Evolutionary conservation across 2,888 invertebrate genomes (phyloP).

Genomic region (Tetrapedia diversipes): DNA sequence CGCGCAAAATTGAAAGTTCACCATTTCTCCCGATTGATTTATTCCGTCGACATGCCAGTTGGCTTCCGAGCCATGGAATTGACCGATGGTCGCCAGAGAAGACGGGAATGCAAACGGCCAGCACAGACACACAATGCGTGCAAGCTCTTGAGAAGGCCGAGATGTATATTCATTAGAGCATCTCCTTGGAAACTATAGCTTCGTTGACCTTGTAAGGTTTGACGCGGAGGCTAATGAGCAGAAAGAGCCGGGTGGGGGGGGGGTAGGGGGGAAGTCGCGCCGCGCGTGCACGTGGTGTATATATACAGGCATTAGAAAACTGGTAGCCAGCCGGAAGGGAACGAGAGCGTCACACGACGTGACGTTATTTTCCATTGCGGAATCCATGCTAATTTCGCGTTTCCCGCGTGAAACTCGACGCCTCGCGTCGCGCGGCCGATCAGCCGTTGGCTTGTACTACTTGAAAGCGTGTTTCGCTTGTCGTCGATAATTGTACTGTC

Average conservation of each 20-base stretch:
- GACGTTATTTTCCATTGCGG: slow-evolving; percentile 41
- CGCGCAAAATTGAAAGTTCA: background rate
- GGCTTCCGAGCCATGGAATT: background rate
- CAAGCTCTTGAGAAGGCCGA: slow-evolving; percentile 38
- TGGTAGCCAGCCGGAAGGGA: slow-evolving; percentile 39
- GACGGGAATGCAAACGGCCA: slow-evolving; percentile 28
- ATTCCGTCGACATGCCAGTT: slow-evolving; percentile 1
- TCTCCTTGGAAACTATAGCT: slow-evolving; percentile 56
- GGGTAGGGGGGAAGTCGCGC: slow-evolving; percentile 3
- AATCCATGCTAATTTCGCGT: slow-evolving; percentile 5
- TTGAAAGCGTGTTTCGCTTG: background rate
- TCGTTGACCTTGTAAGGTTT: slow-evolving; percentile 45
- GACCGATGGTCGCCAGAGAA: too few relatives aligned
- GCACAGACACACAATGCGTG: slow-evolving; percentile 45
- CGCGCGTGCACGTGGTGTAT: background rate
- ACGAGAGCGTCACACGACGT: slow-evolving; percentile 12
- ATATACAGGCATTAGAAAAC: slow-evolving; percentile 29
- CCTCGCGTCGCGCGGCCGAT: slow-evolving; percentile 1
- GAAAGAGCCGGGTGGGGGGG: too few relatives aligned
- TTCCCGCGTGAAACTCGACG: slow-evolving; percentile 2
- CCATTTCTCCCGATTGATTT: background rate
- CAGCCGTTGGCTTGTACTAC: background rate
- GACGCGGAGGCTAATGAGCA: slow-evolving; percentile 43
- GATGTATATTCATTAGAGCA: slow-evolving; percentile 47
- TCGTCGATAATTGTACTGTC: background rate